A percentile compares a stretch with the other conserved stretches of the same genome.
These are phyloP conservation scores for Molossus alvarezi DNA, from an alignment of 2,797 vertebrate genomes.

Conservation along the genomic window DNA sequence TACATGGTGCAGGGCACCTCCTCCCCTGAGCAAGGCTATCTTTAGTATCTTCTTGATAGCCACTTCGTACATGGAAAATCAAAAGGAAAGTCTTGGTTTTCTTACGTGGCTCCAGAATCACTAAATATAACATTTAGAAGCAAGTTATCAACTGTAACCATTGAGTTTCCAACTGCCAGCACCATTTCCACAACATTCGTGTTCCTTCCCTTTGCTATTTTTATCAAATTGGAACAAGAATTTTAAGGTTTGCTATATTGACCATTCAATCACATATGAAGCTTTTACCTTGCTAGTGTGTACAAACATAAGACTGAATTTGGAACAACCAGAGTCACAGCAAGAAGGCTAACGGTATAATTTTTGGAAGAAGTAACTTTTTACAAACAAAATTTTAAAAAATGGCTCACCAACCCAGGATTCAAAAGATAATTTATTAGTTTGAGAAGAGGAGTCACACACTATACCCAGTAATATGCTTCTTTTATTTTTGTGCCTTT, in stretches of 20 bases:
- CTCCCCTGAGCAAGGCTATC: constrained; percentile 68
- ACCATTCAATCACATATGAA: not conserved
- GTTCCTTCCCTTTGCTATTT: constrained; percentile 49
- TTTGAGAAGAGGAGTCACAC: constrained; percentile 83
- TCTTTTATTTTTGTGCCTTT: constrained; percentile 91
- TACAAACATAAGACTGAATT: not conserved
- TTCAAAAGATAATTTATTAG: constrained; percentile 79
- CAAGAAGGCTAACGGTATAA: not conserved
- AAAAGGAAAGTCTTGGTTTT: constrained; percentile 80
- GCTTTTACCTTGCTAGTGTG: constrained; percentile 10
- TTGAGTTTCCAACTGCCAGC: constrained; percentile 56
- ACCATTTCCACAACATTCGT: constrained; percentile 57
- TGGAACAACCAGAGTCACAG: not conserved
- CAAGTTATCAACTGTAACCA: constrained; percentile 76
- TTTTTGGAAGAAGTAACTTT: constrained; percentile 61
- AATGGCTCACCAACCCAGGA: not conserved
- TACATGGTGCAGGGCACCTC: constrained; percentile 83
- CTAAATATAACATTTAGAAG: constrained; percentile 80
- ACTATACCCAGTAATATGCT: constrained; percentile 89
- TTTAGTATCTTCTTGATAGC: constrained; percentile 84
- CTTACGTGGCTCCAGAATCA: constrained; percentile 77
- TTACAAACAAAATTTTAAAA: constrained; percentile 65
- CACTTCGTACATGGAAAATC: constrained; percentile 76
- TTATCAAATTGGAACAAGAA: constrained; percentile 58
- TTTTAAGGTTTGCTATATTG: constrained; percentile 17